Percentiles rank a stretch among this genome's conserved stretches.
Conservation (phyloP, 2,888 invertebrate genomes). For the Sinodicranocentrus sp. region DNA sequence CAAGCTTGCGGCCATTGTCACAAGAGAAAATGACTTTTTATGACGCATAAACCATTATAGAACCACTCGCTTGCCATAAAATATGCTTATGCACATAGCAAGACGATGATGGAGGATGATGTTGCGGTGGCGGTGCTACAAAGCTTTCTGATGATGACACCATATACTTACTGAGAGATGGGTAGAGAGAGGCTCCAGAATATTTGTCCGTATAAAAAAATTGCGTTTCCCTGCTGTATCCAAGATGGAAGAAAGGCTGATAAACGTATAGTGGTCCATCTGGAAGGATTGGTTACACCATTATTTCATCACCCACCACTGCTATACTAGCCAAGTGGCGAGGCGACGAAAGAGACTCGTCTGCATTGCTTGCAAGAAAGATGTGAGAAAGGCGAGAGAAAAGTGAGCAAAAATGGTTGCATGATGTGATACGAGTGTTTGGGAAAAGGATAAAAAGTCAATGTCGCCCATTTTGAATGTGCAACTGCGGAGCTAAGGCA, state of each 20-base stretch:
- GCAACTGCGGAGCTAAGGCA: too few species aligned
- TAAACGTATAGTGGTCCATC: too few species aligned
- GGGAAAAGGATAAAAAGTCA: constrained; percentile 30
- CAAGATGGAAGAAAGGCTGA: too few species aligned
- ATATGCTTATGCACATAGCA: too few species aligned
- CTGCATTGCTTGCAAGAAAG: constrained; percentile 1
- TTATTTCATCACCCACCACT: constrained; percentile 55
- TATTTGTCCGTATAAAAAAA: not conserved
- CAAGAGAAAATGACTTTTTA: not conserved
- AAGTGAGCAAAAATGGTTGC: too few species aligned
- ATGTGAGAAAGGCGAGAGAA: too few species aligned
- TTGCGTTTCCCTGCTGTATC: not conserved
- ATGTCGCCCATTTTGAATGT: constrained; percentile 19
- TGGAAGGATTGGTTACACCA: constrained; percentile 49
- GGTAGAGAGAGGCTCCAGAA: not conserved
- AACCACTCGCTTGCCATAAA: too few species aligned
- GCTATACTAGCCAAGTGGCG: constrained; percentile 14
- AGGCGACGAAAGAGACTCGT: constrained; percentile 13
- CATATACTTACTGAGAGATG: not conserved
- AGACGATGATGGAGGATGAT: too few species aligned
- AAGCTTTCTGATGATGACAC: not conserved
- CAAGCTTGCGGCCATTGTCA: not conserved
- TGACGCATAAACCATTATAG: not conserved
- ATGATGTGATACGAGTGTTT: too few species aligned
- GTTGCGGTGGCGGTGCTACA: constrained; percentile 1